These are phyloP conservation scores for Cranoglanis bouderius DNA, from an alignment of 2,113 vertebrate genomes.

Conservation along the genomic window DNA sequence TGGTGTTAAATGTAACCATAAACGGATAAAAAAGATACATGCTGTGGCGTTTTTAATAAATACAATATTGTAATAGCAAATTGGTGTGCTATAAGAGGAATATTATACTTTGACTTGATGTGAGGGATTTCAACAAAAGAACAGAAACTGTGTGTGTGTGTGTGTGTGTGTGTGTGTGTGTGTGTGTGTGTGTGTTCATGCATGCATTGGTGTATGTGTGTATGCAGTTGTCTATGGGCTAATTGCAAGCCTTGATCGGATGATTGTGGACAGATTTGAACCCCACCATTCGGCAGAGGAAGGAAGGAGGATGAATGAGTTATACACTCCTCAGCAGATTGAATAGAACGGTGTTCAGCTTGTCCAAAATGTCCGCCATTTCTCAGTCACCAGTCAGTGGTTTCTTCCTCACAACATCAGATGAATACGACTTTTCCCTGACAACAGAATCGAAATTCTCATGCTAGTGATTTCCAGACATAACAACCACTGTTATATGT, in stretches of 20 bases:
- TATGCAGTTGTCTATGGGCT: too few species aligned
- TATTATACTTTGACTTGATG: too few species aligned
- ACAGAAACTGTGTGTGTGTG: too few species aligned
- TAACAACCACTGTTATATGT: not conserved
- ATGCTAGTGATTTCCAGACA: not conserved
- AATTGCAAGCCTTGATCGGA: conserved; percentile 51
- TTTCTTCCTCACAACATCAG: not conserved
- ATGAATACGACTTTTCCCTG: not conserved
- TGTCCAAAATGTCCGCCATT: not conserved
- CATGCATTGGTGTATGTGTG: too few species aligned
- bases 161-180: too few species aligned
- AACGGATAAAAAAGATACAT: not conserved
- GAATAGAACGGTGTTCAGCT: not conserved
- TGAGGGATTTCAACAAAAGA: too few species aligned
- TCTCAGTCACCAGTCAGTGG: not conserved
- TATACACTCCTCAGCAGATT: not conserved
- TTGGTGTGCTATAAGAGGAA: not conserved
- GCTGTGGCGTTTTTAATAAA: not conserved
- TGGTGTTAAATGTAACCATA: not conserved
- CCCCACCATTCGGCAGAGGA: not conserved
- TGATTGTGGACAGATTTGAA: not conserved
- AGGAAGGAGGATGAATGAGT: not conserved
- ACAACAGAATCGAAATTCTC: too few species aligned
- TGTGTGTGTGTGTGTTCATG: too few species aligned
- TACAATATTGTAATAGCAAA: not conserved